Percentiles rank a stretch among this genome's conserved stretches.
Evolutionary conservation across 2,797 vertebrate species (phyloP).

Genomic region (Decapterus maruadsi): DNA sequence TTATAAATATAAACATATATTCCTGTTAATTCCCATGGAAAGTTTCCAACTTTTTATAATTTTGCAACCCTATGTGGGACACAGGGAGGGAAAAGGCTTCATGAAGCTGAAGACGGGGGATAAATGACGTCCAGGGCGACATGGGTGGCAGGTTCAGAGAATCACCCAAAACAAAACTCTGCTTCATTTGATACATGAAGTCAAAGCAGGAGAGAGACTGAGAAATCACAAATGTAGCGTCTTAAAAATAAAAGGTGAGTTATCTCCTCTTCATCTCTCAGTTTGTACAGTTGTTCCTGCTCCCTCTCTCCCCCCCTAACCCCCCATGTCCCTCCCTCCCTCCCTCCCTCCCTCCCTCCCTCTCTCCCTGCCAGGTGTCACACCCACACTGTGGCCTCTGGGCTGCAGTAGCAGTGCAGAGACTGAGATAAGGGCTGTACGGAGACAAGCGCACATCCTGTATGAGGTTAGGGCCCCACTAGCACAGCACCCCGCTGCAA

Average conservation of each 20-base stretch:
- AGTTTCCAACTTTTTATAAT: too few species aligned
- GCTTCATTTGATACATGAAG: slow-evolving; percentile 12
- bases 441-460: slow-evolving; percentile 83
- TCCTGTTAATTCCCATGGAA: too few species aligned
- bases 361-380: slow-evolving; percentile 81
- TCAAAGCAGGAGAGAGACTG: not conserved
- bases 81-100: slow-evolving; percentile 20
- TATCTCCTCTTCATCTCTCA: slow-evolving; percentile 63
- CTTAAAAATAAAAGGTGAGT: slow-evolving; percentile 50
- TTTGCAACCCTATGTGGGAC: too few species aligned
- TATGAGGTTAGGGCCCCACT: slow-evolving; percentile 82
- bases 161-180: slow-evolving; percentile 28
- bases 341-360: slow-evolving; percentile 27
- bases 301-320: slow-evolving; percentile 4
- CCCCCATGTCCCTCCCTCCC: slow-evolving; percentile 13
- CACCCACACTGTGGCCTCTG: slow-evolving; percentile 82
- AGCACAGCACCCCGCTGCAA: slow-evolving; percentile 54
- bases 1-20: too few species aligned
- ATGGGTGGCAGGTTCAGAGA: slow-evolving; percentile 21
- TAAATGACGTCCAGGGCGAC: slow-evolving; percentile 39
- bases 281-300: slow-evolving; percentile 49
- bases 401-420: slow-evolving; percentile 76
- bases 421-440: slow-evolving; percentile 81
- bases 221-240: slow-evolving; percentile 27
- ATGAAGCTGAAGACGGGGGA: slow-evolving; percentile 15